Percentiles rank a stretch among this genome's conserved stretches.
These are phyloP conservation scores for Melanostoma scalare DNA, from an alignment of 2,888 invertebrate species.

Conservation along the genomic window DNA sequence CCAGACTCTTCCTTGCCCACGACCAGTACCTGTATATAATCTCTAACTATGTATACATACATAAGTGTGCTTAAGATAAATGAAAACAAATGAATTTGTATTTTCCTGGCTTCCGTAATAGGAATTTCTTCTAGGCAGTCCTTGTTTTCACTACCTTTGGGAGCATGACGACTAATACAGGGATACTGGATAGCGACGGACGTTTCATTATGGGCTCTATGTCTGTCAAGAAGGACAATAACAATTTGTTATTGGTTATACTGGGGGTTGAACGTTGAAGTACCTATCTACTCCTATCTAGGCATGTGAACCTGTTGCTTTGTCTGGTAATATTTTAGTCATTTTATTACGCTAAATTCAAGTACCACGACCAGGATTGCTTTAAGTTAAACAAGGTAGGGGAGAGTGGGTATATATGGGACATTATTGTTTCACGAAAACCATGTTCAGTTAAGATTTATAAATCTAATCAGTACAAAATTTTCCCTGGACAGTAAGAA, in stretches of 20 bases:
- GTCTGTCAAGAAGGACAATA: constrained; percentile 26
- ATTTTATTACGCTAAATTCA: no score
- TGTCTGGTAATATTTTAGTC: neutral
- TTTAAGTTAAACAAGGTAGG: no score
- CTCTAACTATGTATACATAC: no score
- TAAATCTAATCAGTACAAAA: no score
- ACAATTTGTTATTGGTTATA: constrained; percentile 12
- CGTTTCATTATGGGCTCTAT: constrained; percentile 20
- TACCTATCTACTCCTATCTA: neutral
- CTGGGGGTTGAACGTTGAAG: constrained; percentile 13
- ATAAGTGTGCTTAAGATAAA: constrained; percentile 7
- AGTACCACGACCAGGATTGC: no score
- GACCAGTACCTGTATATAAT: no score
- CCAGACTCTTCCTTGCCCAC: no score
- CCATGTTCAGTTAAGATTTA: no score
- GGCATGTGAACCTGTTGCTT: neutral
- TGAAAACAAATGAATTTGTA: constrained; percentile 62
- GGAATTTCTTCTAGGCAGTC: constrained; percentile 9
- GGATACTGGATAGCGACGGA: neutral
- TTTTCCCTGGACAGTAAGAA: no score
- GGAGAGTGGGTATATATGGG: no score
- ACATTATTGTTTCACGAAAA: no score
- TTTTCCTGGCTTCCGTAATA: constrained; percentile 46
- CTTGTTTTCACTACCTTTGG: neutral
- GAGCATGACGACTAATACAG: neutral